Base-by-base conservation (phyloP, 2,113 vertebrate species). In the Coregonus clupeaformis region DNA sequence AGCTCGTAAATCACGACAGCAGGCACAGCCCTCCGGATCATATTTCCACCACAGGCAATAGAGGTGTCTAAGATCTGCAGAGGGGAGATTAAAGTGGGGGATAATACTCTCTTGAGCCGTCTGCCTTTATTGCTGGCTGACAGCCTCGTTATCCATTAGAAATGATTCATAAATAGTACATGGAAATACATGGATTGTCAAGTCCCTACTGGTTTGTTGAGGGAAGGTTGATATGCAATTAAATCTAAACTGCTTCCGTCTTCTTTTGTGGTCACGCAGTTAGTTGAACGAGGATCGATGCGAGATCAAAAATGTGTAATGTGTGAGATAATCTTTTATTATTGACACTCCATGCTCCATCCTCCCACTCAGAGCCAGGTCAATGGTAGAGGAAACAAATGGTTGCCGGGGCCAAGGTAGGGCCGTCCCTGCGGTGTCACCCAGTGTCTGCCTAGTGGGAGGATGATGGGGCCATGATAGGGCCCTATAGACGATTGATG, bases 11-110 rank as follows among this genome's bases (percentile, higher is more conserved):
- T 67, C 65, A 36, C 65, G 6, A 27, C 29, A 18, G 64, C 29
- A 16, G 18, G 64, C 16, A 13, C 12, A 7, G 1, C 65, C 30
- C 65, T 32, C 29, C 16, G 30, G 30, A 67, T 67, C 65, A 67
- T 22, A 67, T 67, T 18, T 36, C 65, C 65, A 32, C 3, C 49
- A 27, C 20, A 30, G 30, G 65, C 65, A 30, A 67, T 36, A n/a
- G 65, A 67, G 65, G 65, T 67, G 65, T n/a, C 65, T 18, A 32
- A n/a, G 30, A 67, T 32, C 18, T 18, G 27, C 64, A n/a, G 30
- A 29, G 65, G 2, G 65, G 6, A 18, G 63, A 65, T 29, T 65
- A 7, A 29, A n/a, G 65, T 32, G 65, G 30, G 3, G 30, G 5
- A 32, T 36, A 67, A 67, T 60, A 24, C 57, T 22, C 30, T n/a